phyloP scores from a whole-genome alignment of 1,140 invertebrate species.

The Temnothorax longispinosus region DNA sequence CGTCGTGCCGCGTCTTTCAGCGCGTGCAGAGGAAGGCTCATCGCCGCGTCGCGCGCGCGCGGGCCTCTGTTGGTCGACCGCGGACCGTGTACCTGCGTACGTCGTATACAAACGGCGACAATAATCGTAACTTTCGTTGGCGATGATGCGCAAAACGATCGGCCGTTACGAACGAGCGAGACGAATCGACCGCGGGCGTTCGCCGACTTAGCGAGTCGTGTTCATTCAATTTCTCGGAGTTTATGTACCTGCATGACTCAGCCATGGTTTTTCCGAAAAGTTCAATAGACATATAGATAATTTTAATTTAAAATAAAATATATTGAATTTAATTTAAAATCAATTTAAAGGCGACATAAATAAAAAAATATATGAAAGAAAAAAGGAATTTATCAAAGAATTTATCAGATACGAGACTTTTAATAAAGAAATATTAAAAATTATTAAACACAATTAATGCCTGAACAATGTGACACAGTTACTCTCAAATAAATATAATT shows the following conservation, averaged over 20 bases:
- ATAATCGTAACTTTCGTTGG: conserved; percentile 74
- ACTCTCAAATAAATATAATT: not conserved
- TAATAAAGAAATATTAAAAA: too few species aligned
- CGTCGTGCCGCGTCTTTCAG: conserved; percentile 32
- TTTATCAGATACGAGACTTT: not conserved
- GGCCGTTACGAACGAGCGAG: conserved; percentile 27
- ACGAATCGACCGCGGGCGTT: conserved; percentile 19
- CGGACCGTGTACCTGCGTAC: not conserved
- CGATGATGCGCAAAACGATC: conserved; percentile 64
- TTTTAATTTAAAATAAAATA: not conserved
- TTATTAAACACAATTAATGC: not conserved
- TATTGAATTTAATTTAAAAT: not conserved
- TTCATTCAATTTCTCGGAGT: conserved; percentile 19
- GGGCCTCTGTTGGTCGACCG: conserved; percentile 49
- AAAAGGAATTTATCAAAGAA: not conserved
- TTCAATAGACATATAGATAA: not conserved
- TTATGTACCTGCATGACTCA: not conserved
- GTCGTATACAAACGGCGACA: conserved; percentile 45
- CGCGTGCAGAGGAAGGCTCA: conserved; percentile 35
- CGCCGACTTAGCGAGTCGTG: conserved; percentile 19
- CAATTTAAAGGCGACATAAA: not conserved
- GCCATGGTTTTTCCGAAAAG: not conserved
- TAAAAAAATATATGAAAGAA: not conserved
- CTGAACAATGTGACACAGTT: not conserved
- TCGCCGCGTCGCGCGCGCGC: conserved; percentile 15